phyloP scores from a whole-genome alignment of 2,888 invertebrate genomes.

The Deilephila elpenor region DNA sequence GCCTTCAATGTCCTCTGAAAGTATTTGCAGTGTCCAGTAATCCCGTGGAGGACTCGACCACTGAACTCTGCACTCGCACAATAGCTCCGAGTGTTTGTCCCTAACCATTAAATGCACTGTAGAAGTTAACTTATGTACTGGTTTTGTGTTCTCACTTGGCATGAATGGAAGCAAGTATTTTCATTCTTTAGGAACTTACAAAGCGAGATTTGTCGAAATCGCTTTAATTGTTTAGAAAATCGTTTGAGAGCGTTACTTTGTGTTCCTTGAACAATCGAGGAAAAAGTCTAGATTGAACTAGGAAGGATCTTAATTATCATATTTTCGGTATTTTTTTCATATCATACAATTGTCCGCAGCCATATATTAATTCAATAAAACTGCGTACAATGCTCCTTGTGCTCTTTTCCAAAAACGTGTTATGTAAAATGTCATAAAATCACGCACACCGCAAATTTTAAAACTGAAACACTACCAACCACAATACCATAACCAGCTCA shows the following conservation, averaged over 20 bases:
- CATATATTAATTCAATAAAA: too few relatives aligned
- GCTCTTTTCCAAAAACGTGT: not conserved
- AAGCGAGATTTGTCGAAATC: not conserved
- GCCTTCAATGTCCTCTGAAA: slow-evolving; percentile 14
- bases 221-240: too few relatives aligned
- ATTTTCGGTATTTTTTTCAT: too few relatives aligned
- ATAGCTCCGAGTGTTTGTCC: slow-evolving; percentile 6
- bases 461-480: not conserved
- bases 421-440: not conserved
- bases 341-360: too few relatives aligned
- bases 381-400: too few relatives aligned
- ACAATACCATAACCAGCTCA: slow-evolving; percentile 28
- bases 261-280: too few relatives aligned
- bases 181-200: not conserved
- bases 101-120: not conserved
- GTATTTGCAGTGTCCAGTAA: slow-evolving; percentile 22
- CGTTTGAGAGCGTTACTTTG: too few relatives aligned
- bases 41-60: slow-evolving; percentile 5
- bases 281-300: too few relatives aligned
- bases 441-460: not conserved
- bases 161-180: not conserved
- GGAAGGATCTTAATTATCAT: too few relatives aligned
- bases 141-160: not conserved
- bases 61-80: not conserved
- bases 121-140: slow-evolving; percentile 16